A percentile compares a stretch with the other conserved stretches of the same genome.
phyloP scores from a whole-genome alignment of 2,113 vertebrate species.

The Lethenteron camtschaticum region DNA sequence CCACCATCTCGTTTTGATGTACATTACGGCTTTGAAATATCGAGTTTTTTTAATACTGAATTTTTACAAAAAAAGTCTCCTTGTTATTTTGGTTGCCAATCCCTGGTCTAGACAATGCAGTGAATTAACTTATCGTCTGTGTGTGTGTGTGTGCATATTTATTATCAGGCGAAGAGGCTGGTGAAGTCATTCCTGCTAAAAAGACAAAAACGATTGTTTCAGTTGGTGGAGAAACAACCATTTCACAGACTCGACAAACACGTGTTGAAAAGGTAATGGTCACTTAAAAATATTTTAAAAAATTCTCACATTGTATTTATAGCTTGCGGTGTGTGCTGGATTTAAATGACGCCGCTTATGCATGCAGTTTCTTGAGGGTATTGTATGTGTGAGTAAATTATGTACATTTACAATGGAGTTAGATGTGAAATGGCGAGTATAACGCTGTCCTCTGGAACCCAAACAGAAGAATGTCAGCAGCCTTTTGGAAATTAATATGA shows the following conservation, averaged over 20 bases:
- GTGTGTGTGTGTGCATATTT: slow-evolving; percentile 5
- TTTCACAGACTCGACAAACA: slow-evolving; percentile 56
- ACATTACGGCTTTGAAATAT: no score
- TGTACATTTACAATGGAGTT: no score
- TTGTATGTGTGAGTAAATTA: no score
- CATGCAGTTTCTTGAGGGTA: no score
- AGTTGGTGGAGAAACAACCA: slow-evolving; percentile 36
- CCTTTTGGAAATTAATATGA: no score
- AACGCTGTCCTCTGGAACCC: no score
- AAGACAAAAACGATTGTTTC: slow-evolving; percentile 78
- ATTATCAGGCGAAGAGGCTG: slow-evolving; percentile 44
- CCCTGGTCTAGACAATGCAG: slow-evolving; percentile 8
- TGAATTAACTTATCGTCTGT: background rate
- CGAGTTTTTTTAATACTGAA: background rate
- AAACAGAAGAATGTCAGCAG: no score
- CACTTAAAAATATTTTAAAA: background rate
- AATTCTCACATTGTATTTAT: no score
- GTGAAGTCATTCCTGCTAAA: slow-evolving; percentile 67
- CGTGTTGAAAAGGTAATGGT: slow-evolving; percentile 51
- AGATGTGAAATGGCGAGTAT: no score
- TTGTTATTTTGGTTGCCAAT: background rate
- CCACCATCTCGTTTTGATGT: no score
- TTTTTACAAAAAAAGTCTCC: background rate
- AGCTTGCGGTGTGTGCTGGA: no score
- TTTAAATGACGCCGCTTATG: no score